Conservation (phyloP, 2,113 vertebrate genomes). For the Forbesichthys papilliferus region DNA sequence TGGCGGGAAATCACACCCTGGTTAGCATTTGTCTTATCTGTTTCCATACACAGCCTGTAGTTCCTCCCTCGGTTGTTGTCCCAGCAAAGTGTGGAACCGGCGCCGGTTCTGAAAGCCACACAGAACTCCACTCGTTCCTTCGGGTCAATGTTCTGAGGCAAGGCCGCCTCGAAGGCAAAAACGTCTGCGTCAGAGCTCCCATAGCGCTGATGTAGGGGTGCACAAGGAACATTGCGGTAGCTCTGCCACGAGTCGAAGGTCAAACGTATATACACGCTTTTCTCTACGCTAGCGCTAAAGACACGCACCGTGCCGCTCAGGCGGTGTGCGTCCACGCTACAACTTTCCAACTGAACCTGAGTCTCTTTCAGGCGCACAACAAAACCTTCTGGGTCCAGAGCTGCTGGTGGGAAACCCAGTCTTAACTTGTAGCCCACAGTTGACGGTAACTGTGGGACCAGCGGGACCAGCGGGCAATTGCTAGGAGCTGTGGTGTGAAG, state of each 20-base stretch:
- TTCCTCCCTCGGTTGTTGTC: slow-evolving; percentile 72
- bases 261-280: slow-evolving; percentile 63
- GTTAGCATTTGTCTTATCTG: background rate
- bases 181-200: slow-evolving; percentile 41
- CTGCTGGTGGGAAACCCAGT: slow-evolving; percentile 70
- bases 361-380: slow-evolving; percentile 37
- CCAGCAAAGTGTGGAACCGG: slow-evolving; percentile 37
- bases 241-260: slow-evolving; percentile 78
- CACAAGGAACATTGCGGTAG: slow-evolving; percentile 71
- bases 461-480: background rate
- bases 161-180: slow-evolving; percentile 66
- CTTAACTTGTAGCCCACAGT: slow-evolving; percentile 28
- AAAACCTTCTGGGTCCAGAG: slow-evolving; percentile 46
- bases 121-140: slow-evolving; percentile 63
- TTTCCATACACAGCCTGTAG: slow-evolving; percentile 57
- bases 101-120: slow-evolving; percentile 58
- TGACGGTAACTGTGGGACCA: slow-evolving; percentile 11
- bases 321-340: slow-evolving; percentile 54
- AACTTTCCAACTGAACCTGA: slow-evolving; percentile 73
- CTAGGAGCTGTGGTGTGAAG: background rate
- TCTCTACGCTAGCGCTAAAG: slow-evolving; percentile 46
- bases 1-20: background rate
- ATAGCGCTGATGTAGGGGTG: slow-evolving; percentile 20
- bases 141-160: slow-evolving; percentile 56
- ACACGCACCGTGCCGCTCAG: slow-evolving; percentile 74